A percentile compares a stretch with the other conserved stretches of the same genome.
Evolutionary conservation across 2,888 invertebrate genomes (phyloP).

Genomic region (Neria commutata): DNA sequence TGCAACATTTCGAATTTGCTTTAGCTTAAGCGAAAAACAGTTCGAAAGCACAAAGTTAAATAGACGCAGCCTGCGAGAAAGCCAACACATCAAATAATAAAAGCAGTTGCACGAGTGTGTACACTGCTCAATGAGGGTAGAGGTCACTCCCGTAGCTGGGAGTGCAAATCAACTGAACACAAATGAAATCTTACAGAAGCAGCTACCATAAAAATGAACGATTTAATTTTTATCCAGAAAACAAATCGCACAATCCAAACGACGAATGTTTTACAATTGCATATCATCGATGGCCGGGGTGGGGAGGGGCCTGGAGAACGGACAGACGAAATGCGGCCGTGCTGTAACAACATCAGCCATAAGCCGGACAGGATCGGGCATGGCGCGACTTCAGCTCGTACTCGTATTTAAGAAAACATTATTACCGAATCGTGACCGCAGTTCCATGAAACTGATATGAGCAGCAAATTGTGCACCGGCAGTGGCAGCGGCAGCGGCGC

Average conservation of each 20-base stretch:
- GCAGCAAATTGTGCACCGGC: slow-evolving; percentile 35
- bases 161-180: slow-evolving; percentile 24
- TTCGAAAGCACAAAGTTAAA: too few relatives aligned
- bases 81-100: too few relatives aligned
- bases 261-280: slow-evolving; percentile 56
- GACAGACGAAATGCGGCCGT: slow-evolving; percentile 23
- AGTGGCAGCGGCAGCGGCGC: slow-evolving; percentile 8
- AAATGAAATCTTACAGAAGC: slow-evolving; percentile 50
- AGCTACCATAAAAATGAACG: slow-evolving; percentile 60
- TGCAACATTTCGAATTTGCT: too few relatives aligned
- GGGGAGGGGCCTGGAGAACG: not conserved
- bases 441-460: slow-evolving; percentile 62
- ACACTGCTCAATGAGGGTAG: too few relatives aligned
- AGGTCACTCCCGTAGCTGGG: too few relatives aligned
- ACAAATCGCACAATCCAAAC: slow-evolving; percentile 53
- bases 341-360: slow-evolving; percentile 28
- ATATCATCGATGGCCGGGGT: slow-evolving; percentile 31
- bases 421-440: slow-evolving; percentile 62
- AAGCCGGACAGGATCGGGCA: slow-evolving; percentile 9
- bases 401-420: slow-evolving; percentile 57
- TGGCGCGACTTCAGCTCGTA: slow-evolving; percentile 2
- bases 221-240: slow-evolving; percentile 59
- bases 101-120: too few relatives aligned
- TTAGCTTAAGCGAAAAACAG: too few relatives aligned
- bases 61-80: too few relatives aligned